Conservation (phyloP, 2,888 invertebrate genomes). For the Oxyteleia sp. region DNA sequence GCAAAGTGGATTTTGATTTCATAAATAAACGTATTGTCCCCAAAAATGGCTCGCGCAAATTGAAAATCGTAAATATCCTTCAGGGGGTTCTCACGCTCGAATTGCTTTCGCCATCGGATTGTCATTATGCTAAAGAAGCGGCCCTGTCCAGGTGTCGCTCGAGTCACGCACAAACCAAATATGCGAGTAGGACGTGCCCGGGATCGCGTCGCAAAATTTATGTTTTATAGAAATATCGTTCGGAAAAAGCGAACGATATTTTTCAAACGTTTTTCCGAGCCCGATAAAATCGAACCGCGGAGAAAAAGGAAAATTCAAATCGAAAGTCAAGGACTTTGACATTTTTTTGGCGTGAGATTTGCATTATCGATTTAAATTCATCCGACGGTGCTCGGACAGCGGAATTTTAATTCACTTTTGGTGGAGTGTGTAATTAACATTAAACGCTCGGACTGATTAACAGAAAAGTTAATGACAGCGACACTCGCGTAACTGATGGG, state of each 20-base stretch:
- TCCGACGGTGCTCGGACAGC: background rate
- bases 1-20: slow-evolving; percentile 38
- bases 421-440: slow-evolving; percentile 36
- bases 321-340: background rate
- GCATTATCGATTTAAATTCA: slow-evolving; percentile 17
- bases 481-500: slow-evolving; percentile 22
- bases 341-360: slow-evolving; percentile 4
- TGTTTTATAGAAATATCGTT: slow-evolving; percentile 29
- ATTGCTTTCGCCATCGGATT: slow-evolving; percentile 36
- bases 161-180: slow-evolving; percentile 56
- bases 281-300: background rate
- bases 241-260: background rate
- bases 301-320: background rate
- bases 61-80: slow-evolving; percentile 57
- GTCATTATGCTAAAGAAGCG: slow-evolving; percentile 57
- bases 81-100: background rate
- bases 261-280: background rate
- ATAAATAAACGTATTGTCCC: slow-evolving; percentile 42
- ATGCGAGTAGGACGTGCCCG: slow-evolving; percentile 51
- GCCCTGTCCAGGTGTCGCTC: slow-evolving; percentile 48
- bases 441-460: slow-evolving; percentile 46
- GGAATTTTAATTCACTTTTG: slow-evolving; percentile 35
- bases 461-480: slow-evolving; percentile 45
- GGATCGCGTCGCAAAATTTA: slow-evolving; percentile 22
- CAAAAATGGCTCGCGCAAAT: slow-evolving; percentile 35